Base-by-base conservation (phyloP, 1,140 invertebrate genomes). In the Pentalonia nigronervosa region DNA sequence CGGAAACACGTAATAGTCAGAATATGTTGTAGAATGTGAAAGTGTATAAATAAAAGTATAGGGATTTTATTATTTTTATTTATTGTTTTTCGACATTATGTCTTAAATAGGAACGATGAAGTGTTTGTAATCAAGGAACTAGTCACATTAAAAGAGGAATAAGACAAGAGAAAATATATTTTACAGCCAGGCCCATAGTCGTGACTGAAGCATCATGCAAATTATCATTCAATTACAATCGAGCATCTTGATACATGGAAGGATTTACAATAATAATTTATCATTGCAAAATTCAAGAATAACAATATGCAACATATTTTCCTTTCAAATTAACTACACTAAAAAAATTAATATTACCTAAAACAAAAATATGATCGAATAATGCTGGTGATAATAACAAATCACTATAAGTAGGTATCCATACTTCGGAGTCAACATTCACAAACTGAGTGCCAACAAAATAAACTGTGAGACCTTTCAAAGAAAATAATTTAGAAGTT, bases 181-280 rank as follows among this genome's bases (percentile, higher is more conserved):
- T 84, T 92, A 92, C 91, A 81, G 47, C 91, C 91, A 92, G 91
- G 76, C 91, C 91, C 76, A 88, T 83, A 92, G 41, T 92, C 67
- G 91, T 92, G 91, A 92, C 91, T 92, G 91, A 92, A 92, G 91
- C 91, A 92, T 92, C 91, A 92, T 92, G 91, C 91, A 92, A 92
- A 92, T 92, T 92, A 92, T 83, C 91, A 92, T 92, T 83, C 91
- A 91, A 91, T 84, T 92, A 92, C 67, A 81, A 83, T 92, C 47
- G 67, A 92, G 91, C 67, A 34, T 36, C n/a, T 84, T 92, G 91
- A 92, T 92, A 92, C 91, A 81, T 92, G 47, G 47, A 83, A 84
- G 48, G 67, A 92, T 36, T 50, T 50, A 92, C 41, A 92, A 36
- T 47, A 48, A 45, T 47, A 47, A 50, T 84, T 83, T 50, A 92